Base-by-base conservation (phyloP, 64 coral and sea anemone genomes). In the Dendronephthya gigantea region DNA sequence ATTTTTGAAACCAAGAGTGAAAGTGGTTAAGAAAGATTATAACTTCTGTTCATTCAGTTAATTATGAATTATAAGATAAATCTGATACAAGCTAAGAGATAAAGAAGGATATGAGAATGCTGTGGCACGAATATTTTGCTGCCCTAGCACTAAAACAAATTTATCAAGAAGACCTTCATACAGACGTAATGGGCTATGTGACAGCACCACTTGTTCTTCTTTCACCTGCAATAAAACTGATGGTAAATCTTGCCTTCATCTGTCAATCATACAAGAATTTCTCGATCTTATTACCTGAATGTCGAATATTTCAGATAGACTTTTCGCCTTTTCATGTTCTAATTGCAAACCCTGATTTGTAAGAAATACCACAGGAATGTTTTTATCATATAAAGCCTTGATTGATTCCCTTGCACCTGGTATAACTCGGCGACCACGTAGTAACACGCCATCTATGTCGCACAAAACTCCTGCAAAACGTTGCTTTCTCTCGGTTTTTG, bases 381-480 rank as follows among this genome's bases (percentile, higher is more conserved):
- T 82, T 31, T 83, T 48, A 19, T 90, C 76, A 59, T 86, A 86
- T 9, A 93, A 65, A 29, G 83, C 51, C 76, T 90, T 56, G 48
- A 93, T 36, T 16, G 92, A 88, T 68, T 84, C 82, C 39, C 72
- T 93, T 87, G 85, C 92, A 40, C 89, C 92, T 32, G 88, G 59
- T 33, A 93, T 90, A 12, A 88, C 36, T 9, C 84, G 84, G 48
- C 92, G 50, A 14, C 92, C 92, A 23, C 92, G 85, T 34, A 93
- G 31, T 43, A 93, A 88, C 19, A 93, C 92, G 17, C 92, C 92
- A 40, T 93, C 92, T 36, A 93, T 93, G 30, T 93, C 92, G 15
- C 89, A 82, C 66, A 93, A 90, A 50, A 93, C 92, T 3, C 88
- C 92, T 62, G 55, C 25, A 19, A 45, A 45, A 45, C 41, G 4